Base-by-base conservation (phyloP, 2,888 invertebrate species). In the Caenorhabditis japonica region DNA sequence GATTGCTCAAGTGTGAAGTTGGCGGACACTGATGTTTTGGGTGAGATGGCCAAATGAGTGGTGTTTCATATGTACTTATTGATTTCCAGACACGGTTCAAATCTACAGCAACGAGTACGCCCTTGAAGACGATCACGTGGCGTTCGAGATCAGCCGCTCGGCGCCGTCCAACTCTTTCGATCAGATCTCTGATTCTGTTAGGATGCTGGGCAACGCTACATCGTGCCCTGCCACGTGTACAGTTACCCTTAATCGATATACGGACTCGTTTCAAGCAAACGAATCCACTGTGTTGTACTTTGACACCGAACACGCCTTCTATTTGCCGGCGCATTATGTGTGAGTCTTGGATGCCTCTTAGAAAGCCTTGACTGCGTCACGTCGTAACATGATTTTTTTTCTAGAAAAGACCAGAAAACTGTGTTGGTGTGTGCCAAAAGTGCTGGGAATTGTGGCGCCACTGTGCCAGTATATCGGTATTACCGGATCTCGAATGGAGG, bases 391-490 rank as follows among this genome's bases (percentile, higher is more conserved):
- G 8, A n/a, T 15, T 23, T 7, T 21, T 21, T 33, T 2, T 56
- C 41, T 44, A 71, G 62, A 59, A 62, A 58, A 46, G 71, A 71
- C 41, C 51, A 60, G 33, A 49, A 13, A 3, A 55, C 68, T 7
- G 25, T 36, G 3, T 47, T 74, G 10, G 34, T 58, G 12, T 74
- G 74, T 23, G 58, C 43, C 13, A 34, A 41, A 1, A 17, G 15
- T 13, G 46, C 69, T 12, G 81, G 81, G 10, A 76, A 61, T 30
- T 83, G 83, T 52, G 82, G 82, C 21, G 80, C 82, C 23, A 76
- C 77, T 12, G 66, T 83, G 21, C 83, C 83, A 15, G 52, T 83
- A 36, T 81, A 80, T 49, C 60, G 83, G 25, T 76, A 83, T 49
- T 81, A 80, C 46, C 64, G 62, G 39, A 59, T 78, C 8, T 64